Evolutionary conservation across 92 coral and sea anemone species (phyloP).

Genomic region (Metridium senile): DNA sequence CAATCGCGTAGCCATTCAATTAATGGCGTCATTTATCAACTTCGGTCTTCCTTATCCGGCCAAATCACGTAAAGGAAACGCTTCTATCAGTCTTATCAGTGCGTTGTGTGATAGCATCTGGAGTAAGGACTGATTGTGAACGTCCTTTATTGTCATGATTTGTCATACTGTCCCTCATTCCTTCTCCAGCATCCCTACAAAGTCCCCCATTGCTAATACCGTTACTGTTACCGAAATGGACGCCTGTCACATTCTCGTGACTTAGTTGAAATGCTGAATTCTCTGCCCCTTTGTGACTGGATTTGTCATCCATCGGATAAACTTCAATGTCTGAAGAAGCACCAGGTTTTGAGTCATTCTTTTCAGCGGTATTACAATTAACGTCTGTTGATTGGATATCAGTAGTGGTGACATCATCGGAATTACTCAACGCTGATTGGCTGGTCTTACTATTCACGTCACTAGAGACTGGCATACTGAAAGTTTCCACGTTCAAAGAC

Average conservation of each 20-base stretch:
- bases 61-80: not conserved
- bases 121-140: constrained; percentile 12
- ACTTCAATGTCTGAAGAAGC: constrained; percentile 18
- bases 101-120: not conserved
- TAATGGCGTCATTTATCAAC: no score
- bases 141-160: constrained; percentile 6
- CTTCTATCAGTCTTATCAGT: not conserved
- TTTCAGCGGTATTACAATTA: constrained; percentile 16
- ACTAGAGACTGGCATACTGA: constrained; percentile 23
- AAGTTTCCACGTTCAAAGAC: constrained; percentile 57
- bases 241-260: not conserved
- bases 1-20: no score
- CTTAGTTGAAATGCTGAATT: constrained; percentile 12
- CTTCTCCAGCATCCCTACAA: not conserved
- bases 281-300: constrained; percentile 15
- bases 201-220: constrained; percentile 24
- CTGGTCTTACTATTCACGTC: not conserved
- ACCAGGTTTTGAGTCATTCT: constrained; percentile 8
- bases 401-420: not conserved
- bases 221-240: constrained; percentile 11
- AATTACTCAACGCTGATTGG: not conserved
- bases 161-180: not conserved
- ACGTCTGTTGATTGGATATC: not conserved
- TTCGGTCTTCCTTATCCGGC: no score
- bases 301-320: constrained; percentile 1